Base-by-base conservation (phyloP, 1,140 invertebrate genomes). In the Drosophila micromelanica region DNA sequence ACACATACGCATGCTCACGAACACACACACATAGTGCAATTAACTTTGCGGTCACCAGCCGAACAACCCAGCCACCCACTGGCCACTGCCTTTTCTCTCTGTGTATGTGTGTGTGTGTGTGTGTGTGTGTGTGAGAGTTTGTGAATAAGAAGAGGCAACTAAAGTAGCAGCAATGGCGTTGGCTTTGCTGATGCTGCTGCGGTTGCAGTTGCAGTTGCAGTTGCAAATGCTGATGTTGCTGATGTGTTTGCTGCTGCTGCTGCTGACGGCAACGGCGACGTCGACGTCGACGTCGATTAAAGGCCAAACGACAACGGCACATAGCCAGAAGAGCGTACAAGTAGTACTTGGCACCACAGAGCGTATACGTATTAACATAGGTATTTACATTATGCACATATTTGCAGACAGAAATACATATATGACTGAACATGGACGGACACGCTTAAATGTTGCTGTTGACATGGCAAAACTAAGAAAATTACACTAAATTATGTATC, bases 11-110 rank as follows among this genome's bases (percentile, higher is more conserved):
- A 40, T n/a, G 17, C 52, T 23, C 32, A 27, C 35, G 38, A 9
- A 42, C 63, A 52, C 23, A 42, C 46, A 68, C 37, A 68, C 27
- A 60, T 30, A 63, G 45, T 84, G 81, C 81, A 85, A 85, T 85
- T 85, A 86, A 85, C 81, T 86, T 85, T 86, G 81, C 70, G 81
- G 81, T 86, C 76, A 82, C 20, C 63, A 48, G 62, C 13, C 68
- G 15, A 17, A 23, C 49, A 46, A 35, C 42, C 56, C 57, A 55
- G 49, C 80, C 80, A 73, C 77, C 81, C 80, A 85, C 76, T 46
- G 65, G 42, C 72, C 40, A 65, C 37, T 57, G 65, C 73, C 77
- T 79, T 79, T 85, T 23, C 60, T 54, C 38, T 40, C 17, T 52
- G 11, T 56, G 55, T 20, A 12, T 56, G 35, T 45, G 35, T 56